phyloP scores from a whole-genome alignment of 2,113 vertebrate species.

The Suricata suricatta region DNA sequence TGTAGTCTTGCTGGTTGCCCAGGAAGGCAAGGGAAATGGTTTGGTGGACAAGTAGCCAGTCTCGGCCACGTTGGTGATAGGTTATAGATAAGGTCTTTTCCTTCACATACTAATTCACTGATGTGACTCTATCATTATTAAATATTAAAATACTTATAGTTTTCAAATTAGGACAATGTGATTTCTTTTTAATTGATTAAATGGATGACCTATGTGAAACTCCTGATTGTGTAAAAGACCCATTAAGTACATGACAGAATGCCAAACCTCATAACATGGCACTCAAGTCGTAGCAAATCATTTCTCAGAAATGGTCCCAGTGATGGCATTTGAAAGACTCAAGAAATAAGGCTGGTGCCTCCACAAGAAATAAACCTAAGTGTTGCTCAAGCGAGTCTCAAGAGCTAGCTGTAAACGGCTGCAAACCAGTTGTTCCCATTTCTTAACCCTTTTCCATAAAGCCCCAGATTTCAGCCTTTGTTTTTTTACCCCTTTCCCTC shows the following conservation, averaged over 20 bases:
- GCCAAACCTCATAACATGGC: not conserved
- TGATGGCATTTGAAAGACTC: not conserved
- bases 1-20: not conserved
- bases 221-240: not conserved
- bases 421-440: not conserved
- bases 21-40: not conserved
- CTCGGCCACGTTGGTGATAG: not conserved
- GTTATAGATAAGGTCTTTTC: not conserved
- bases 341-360: not conserved
- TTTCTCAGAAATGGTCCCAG: not conserved
- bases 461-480: not conserved
- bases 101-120: not conserved
- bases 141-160: not conserved
- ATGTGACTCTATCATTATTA: not conserved
- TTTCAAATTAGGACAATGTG: not conserved
- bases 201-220: not conserved
- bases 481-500: not conserved
- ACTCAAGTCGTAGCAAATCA: not conserved
- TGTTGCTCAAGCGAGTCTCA: not conserved
- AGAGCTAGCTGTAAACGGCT: not conserved
- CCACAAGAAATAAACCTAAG: not conserved
- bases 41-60: not conserved
- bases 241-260: not conserved
- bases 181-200: conserved; percentile 2
- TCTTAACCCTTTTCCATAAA: not conserved